A percentile compares a stretch with the other conserved stretches of the same genome.
Conservation (phyloP, 2,888 invertebrate species). For the Papilio demoleus region DNA sequence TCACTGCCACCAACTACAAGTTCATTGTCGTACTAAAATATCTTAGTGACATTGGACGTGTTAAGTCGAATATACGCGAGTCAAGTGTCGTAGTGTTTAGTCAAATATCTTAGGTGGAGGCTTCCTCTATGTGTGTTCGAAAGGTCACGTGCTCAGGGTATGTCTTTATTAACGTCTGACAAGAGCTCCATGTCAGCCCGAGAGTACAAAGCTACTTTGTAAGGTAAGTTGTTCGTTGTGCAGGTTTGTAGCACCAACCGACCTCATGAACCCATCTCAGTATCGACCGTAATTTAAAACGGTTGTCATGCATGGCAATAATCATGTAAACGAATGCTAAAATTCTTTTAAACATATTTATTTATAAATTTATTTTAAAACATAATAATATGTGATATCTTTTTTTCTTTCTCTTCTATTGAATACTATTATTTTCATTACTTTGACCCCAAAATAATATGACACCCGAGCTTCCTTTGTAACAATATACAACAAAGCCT, state of each 20-base stretch:
- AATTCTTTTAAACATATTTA: neutral
- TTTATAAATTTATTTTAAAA: neutral
- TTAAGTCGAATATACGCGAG: neutral
- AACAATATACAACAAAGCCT: neutral
- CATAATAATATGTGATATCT: slow-evolving; percentile 1
- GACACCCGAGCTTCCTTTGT: slow-evolving; percentile 1
- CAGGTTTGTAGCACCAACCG: neutral
- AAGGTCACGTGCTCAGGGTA: neutral
- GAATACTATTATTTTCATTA: neutral
- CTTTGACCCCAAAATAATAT: neutral
- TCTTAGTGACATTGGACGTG: neutral
- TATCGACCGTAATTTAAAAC: neutral
- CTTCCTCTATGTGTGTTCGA: neutral
- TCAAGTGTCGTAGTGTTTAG: neutral
- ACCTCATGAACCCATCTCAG: neutral
- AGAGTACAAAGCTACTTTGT: neutral
- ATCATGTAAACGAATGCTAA: neutral
- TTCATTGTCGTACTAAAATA: neutral
- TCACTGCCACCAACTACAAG: neutral
- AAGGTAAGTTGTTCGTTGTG: neutral
- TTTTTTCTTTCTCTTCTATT: neutral
- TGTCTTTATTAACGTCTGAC: neutral
- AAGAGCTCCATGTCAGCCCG: neutral
- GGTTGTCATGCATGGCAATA: slow-evolving; percentile 6
- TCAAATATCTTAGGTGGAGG: neutral